phyloP scores from a whole-genome alignment of 2,888 invertebrate genomes.

The Protonemura montana region DNA sequence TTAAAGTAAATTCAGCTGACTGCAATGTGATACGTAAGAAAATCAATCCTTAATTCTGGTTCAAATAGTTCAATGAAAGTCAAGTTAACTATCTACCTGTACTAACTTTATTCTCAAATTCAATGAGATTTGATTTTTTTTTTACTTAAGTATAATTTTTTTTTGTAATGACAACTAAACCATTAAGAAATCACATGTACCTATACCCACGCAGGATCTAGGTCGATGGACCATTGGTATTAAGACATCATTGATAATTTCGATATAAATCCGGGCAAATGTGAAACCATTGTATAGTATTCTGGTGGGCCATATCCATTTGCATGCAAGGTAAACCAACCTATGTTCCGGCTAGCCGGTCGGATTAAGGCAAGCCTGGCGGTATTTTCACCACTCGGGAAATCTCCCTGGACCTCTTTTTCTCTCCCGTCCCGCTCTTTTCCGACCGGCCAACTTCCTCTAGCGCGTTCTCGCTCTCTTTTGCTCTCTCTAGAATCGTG shows the following conservation, averaged over 20 bases:
- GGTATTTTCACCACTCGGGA: slow-evolving; percentile 7
- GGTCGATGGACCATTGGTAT: too few relatives aligned
- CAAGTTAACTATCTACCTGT: too few relatives aligned
- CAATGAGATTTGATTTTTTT: too few relatives aligned
- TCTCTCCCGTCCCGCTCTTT: neutral
- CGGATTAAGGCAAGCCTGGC: neutral
- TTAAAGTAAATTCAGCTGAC: neutral
- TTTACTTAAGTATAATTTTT: too few relatives aligned
- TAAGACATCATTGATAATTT: too few relatives aligned
- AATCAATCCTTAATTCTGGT: neutral
- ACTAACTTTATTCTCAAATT: too few relatives aligned
- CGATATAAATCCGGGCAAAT: too few relatives aligned
- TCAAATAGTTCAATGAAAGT: too few relatives aligned
- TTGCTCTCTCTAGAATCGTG: slow-evolving; percentile 33
- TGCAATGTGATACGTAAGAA: neutral
- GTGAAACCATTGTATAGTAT: neutral
- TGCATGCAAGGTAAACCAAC: neutral
- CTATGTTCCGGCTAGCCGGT: neutral
- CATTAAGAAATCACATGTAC: too few relatives aligned
- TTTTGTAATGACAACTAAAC: too few relatives aligned
- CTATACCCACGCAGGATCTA: too few relatives aligned
- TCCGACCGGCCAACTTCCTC: slow-evolving; percentile 24
- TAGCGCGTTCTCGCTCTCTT: slow-evolving; percentile 9
- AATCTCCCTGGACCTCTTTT: slow-evolving; percentile 16
- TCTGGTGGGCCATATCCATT: neutral